Conservation (phyloP, 2,888 invertebrate species). For the Drosophila siamana region DNA sequence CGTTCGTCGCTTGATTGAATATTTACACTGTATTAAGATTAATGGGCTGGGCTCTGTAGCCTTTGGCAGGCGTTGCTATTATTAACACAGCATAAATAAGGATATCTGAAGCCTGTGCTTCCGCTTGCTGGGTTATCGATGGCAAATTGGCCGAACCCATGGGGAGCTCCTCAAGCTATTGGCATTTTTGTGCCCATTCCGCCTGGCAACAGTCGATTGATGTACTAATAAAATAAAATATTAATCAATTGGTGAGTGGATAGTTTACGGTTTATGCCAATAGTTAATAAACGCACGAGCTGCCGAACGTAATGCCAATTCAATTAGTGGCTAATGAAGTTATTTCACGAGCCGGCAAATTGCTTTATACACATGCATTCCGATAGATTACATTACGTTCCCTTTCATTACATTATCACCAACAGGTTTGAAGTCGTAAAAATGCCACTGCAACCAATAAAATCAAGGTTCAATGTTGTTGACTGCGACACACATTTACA, state of each 20-base stretch:
- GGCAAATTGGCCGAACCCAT: constrained; percentile 18
- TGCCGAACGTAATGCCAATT: constrained; percentile 41
- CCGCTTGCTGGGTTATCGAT: constrained; percentile 25
- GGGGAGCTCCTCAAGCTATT: constrained; percentile 21
- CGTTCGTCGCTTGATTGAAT: constrained; percentile 65
- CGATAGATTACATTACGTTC: constrained; percentile 14
- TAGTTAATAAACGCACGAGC: constrained; percentile 1
- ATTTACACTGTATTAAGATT: constrained; percentile 72
- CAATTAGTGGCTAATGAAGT: constrained; percentile 68
- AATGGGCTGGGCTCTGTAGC: constrained; percentile 44
- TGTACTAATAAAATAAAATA: constrained; percentile 39
- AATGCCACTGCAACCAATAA: constrained; percentile 48
- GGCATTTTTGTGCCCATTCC: constrained; percentile 3
- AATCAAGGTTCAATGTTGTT: constrained; percentile 37
- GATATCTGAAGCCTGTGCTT: constrained; percentile 33
- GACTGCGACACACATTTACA: constrained; percentile 6
- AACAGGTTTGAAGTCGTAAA: constrained; percentile 62
- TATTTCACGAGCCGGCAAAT: constrained; percentile 48
- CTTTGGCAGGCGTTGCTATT: constrained; percentile 28
- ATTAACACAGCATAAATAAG: constrained; percentile 67
- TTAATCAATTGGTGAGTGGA: constrained; percentile 53
- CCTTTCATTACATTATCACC: constrained; percentile 36
- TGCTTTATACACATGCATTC: constrained; percentile 25
- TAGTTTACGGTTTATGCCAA: constrained; percentile 10
- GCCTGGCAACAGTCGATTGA: constrained; percentile 28